A percentile compares a stretch with the other conserved stretches of the same genome.
These are phyloP conservation scores for Uromys caudimaculatus DNA, from an alignment of 2,797 vertebrate genomes.

Conservation along the genomic window DNA sequence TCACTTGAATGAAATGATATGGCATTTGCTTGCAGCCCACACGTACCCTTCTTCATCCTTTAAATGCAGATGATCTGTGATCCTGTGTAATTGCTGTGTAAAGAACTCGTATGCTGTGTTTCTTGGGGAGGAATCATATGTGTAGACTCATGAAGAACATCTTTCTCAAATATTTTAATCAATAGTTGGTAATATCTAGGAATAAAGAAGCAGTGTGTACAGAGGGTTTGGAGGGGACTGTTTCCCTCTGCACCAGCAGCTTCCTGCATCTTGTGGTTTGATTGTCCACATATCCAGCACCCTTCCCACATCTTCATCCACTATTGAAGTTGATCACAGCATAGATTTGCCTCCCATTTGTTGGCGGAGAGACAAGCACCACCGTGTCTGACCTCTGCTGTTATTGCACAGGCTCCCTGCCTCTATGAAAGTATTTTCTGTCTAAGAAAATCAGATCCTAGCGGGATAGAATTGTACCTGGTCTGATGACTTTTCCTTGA, in stretches of 20 bases:
- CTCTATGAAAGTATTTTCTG: neutral
- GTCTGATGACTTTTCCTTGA: slow-evolving; percentile 13
- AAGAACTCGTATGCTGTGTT: neutral
- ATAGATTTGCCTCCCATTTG: accelerated
- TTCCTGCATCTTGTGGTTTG: accelerated
- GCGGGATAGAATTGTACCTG: neutral
- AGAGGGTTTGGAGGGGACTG: accelerated
- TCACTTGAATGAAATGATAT: neutral
- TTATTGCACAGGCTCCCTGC: neutral
- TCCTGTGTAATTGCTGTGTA: too few species aligned
- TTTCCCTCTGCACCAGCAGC: too few species aligned
- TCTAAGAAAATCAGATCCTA: neutral
- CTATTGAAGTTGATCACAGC: accelerated
- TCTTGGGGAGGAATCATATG: neutral
- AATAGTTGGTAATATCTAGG: too few species aligned
- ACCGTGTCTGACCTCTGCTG: accelerated
- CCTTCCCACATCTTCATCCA: too few species aligned
- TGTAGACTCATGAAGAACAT: neutral
- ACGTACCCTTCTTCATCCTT: neutral
- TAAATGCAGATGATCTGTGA: neutral
- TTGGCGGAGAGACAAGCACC: accelerated
- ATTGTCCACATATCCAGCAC: accelerated
- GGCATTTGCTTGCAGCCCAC: neutral
- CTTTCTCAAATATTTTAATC: too few species aligned
- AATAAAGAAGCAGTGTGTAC: neutral